phyloP scores from a whole-genome alignment of 2,888 invertebrate genomes.

The Eupithecia abbreviata region DNA sequence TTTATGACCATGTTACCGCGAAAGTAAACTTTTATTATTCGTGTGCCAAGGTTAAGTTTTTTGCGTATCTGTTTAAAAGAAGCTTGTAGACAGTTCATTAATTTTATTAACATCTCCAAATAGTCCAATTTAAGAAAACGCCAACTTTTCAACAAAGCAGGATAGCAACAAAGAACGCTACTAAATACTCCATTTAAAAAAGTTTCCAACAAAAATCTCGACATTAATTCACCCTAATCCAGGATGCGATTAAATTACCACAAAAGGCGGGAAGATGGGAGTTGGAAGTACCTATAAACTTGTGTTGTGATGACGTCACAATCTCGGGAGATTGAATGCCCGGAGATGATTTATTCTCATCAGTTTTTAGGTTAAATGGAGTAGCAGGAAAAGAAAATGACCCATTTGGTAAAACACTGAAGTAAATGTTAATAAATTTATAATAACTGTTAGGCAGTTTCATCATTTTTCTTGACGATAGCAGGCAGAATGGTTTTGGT shows the following conservation, averaged over 20 bases:
- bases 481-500: background rate
- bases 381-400: conserved; percentile 24
- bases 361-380: conserved; percentile 13
- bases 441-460: background rate
- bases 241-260: conserved; percentile 74
- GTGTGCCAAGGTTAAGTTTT: background rate
- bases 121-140: background rate
- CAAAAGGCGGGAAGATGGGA: conserved; percentile 66
- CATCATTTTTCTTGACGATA: background rate
- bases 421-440: background rate
- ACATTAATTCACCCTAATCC: conserved; percentile 56
- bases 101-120: background rate
- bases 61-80: background rate
- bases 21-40: background rate
- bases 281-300: conserved; percentile 55
- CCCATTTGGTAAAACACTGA: background rate
- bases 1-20: too few species aligned
- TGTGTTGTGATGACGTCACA: conserved; percentile 62
- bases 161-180: conserved; percentile 47
- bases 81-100: background rate
- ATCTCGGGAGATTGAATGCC: conserved; percentile 13
- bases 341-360: conserved; percentile 23
- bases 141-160: conserved; percentile 23
- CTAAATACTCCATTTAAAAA: conserved; percentile 56
- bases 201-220: conserved; percentile 49